phyloP scores from a whole-genome alignment of 2,113 vertebrate species.

The Caranx melampygus region DNA sequence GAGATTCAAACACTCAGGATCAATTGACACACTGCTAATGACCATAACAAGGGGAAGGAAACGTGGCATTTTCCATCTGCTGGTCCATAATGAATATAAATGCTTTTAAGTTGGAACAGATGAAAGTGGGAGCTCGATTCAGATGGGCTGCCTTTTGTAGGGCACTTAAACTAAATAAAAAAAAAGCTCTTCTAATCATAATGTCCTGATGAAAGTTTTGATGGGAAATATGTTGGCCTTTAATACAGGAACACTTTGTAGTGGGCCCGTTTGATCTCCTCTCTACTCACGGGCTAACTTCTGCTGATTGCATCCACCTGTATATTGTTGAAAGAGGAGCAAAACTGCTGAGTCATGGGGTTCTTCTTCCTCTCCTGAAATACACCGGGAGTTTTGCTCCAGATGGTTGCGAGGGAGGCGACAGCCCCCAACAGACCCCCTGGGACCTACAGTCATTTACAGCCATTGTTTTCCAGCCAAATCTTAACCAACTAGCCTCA shows the following conservation, averaged over 20 bases:
- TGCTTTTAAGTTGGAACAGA: constrained; percentile 66
- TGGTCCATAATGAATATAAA: constrained; percentile 66
- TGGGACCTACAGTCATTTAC: constrained; percentile 37
- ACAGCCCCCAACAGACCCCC: constrained; percentile 29
- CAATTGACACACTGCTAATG: constrained; percentile 69
- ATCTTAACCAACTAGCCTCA: constrained; percentile 11
- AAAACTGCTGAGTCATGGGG: constrained; percentile 49
- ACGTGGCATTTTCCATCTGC: constrained; percentile 69
- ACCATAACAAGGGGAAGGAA: constrained; percentile 55
- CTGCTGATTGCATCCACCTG: constrained; percentile 42
- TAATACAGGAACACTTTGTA: constrained; percentile 65
- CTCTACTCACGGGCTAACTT: constrained; percentile 33
- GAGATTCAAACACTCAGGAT: constrained; percentile 63
- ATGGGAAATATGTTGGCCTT: constrained; percentile 61
- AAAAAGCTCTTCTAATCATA: constrained; percentile 64
- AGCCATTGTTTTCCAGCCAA: constrained; percentile 21
- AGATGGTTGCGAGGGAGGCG: constrained; percentile 38
- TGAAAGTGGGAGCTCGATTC: constrained; percentile 57
- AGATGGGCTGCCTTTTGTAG: constrained; percentile 43
- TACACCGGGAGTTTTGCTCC: constrained; percentile 36
- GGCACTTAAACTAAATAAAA: constrained; percentile 58
- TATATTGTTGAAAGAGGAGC: constrained; percentile 45
- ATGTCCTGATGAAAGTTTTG: constrained; percentile 53
- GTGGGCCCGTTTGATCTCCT: constrained; percentile 50
- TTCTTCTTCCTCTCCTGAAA: constrained; percentile 19